These are phyloP conservation scores for Cataglyphis altisquamis DNA, from an alignment of 2,888 invertebrate genomes.

Conservation along the genomic window DNA sequence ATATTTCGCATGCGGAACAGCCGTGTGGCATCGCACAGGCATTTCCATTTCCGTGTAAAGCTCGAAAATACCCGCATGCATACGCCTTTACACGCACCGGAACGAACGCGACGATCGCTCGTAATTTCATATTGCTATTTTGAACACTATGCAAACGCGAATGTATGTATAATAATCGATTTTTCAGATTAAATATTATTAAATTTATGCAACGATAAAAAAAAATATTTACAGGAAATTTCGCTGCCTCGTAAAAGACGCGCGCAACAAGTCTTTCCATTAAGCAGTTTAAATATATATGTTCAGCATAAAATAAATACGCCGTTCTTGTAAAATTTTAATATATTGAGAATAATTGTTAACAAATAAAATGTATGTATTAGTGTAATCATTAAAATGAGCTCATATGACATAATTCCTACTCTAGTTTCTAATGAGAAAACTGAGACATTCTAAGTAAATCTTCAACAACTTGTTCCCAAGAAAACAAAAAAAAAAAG, in stretches of 20 bases:
- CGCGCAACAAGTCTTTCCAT: conserved; percentile 41
- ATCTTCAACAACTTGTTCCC: neutral
- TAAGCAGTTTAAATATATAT: neutral
- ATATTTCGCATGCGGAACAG: conserved; percentile 62
- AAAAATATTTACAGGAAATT: conserved; percentile 31
- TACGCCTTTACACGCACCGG: conserved; percentile 2
- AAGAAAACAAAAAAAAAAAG: neutral
- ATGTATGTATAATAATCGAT: conserved; percentile 31
- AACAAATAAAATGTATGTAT: neutral
- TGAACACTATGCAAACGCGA: conserved; percentile 17
- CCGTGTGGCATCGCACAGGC: conserved; percentile 51
- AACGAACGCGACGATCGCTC: conserved; percentile 30
- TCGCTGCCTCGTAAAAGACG: conserved; percentile 7
- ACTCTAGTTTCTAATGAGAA: conserved; percentile 1
- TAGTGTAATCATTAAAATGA: neutral
- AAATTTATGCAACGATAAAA: conserved; percentile 18
- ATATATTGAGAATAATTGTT: neutral
- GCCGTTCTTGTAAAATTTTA: neutral
- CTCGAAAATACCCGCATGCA: conserved; percentile 20
- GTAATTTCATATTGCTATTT: conserved; percentile 50
- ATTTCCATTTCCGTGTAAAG: conserved; percentile 65
- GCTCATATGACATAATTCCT: neutral
- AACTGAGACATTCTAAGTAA: no score
- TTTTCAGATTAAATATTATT: conserved; percentile 42
- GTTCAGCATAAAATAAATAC: neutral